phyloP scores from a whole-genome alignment of 1,140 invertebrate genomes.

The Pseudomyrmex concolor region DNA sequence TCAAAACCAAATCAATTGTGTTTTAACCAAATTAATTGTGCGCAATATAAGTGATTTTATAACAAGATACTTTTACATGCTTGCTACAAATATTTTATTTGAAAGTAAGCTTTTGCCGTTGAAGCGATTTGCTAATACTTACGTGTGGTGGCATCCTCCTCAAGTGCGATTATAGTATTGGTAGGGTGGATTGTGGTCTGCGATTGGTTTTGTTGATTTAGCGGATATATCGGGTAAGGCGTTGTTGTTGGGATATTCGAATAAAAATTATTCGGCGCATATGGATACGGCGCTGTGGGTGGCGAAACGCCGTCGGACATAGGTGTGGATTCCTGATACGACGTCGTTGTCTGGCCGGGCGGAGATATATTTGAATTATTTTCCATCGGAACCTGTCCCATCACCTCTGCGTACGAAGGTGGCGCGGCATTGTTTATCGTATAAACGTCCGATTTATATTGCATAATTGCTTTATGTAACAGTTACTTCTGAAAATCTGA shows the following conservation, averaged over 20 bases:
- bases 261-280: slow-evolving; percentile 1
- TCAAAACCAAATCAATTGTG: too few relatives aligned
- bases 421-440: slow-evolving; percentile 26
- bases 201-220: not conserved
- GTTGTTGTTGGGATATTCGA: not conserved
- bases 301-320: not conserved
- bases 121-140: slow-evolving; percentile 1
- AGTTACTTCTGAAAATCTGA: not conserved
- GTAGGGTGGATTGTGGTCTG: not conserved
- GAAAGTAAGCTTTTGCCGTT: not conserved
- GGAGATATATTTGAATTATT: not conserved
- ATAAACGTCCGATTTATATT: slow-evolving; percentile 10
- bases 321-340: not conserved
- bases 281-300: not conserved
- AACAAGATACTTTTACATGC: not conserved
- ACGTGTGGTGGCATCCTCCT: not conserved
- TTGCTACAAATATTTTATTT: slow-evolving; percentile 5
- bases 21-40: too few relatives aligned
- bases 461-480: not conserved
- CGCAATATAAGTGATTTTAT: slow-evolving; percentile 2
- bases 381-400: not conserved
- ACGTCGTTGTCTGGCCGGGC: not conserved
- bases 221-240: not conserved
- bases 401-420: slow-evolving; percentile 38
- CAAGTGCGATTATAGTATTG: too few relatives aligned